phyloP scores from a whole-genome alignment of 1,140 invertebrate species.

The Aphis gossypii region DNA sequence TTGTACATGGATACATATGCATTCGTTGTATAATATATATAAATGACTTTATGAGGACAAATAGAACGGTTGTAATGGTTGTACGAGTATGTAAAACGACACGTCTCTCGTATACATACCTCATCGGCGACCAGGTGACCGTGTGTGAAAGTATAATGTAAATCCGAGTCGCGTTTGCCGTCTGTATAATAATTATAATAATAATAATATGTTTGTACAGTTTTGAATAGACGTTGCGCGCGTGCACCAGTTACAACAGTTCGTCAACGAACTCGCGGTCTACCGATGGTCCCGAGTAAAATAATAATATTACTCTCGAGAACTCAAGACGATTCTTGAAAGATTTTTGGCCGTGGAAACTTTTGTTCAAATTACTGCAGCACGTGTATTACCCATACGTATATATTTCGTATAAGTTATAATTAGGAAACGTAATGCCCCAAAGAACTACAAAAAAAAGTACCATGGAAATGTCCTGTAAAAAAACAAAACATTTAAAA shows the following conservation, averaged over 20 bases:
- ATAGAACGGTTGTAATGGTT: neutral
- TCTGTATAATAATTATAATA: neutral
- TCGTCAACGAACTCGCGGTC: neutral
- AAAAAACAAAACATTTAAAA: too few species aligned
- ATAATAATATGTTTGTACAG: neutral
- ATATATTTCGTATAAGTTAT: neutral
- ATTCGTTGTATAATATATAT: neutral
- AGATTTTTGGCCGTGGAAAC: neutral
- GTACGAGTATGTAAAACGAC: neutral
- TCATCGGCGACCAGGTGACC: conserved; percentile 19
- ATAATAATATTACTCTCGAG: neutral
- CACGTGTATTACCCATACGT: neutral
- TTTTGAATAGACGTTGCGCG: neutral
- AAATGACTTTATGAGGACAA: neutral
- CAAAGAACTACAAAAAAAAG: too few species aligned
- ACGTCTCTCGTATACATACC: neutral
- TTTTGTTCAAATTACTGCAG: neutral
- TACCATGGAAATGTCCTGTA: too few species aligned
- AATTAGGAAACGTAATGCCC: too few species aligned
- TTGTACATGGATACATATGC: too few species aligned
- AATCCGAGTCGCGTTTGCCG: neutral
- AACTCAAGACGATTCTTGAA: neutral
- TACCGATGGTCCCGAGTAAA: neutral
- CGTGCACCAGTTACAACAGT: neutral
- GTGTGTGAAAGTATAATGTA: conserved; percentile 7